These are phyloP conservation scores for Cyclargus thomasi DNA, from an alignment of 1,140 invertebrate species.

Conservation along the genomic window DNA sequence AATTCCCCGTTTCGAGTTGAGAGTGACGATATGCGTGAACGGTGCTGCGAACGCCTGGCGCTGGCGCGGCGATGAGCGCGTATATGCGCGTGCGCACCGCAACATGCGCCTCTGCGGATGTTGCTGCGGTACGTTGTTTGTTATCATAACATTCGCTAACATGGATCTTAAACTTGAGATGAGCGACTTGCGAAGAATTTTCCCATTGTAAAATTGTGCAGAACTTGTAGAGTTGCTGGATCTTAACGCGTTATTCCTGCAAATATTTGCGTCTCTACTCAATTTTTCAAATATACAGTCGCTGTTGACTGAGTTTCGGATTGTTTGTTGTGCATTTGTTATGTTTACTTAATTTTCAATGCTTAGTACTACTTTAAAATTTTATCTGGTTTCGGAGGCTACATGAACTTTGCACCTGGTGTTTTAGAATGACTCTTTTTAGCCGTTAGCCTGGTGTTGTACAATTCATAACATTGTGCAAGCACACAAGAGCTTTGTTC, in stretches of 20 bases:
- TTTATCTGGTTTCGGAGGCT: background rate
- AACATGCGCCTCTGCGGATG: conserved; percentile 69
- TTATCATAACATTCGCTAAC: background rate
- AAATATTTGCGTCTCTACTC: too few species aligned
- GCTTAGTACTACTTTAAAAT: too few species aligned
- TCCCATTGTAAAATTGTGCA: too few species aligned
- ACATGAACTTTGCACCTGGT: background rate
- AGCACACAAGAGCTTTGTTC: background rate
- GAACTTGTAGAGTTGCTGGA: too few species aligned
- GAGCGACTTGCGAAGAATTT: too few species aligned
- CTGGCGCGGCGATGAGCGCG: conserved; percentile 55
- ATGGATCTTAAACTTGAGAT: too few species aligned
- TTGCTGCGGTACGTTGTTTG: conserved; percentile 57
- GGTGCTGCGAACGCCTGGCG: conserved; percentile 28
- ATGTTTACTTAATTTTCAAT: too few species aligned
- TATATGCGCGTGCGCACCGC: conserved; percentile 41
- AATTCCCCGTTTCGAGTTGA: conserved; percentile 51
- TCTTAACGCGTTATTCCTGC: too few species aligned
- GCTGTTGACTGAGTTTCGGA: too few species aligned
- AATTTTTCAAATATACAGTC: too few species aligned
- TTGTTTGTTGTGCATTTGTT: too few species aligned
- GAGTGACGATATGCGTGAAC: conserved; percentile 54
- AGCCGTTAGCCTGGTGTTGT: background rate
- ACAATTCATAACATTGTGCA: background rate
- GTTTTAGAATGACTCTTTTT: too few species aligned